phyloP scores from a whole-genome alignment of 2,888 invertebrate genomes.

The Xestobium rufovillosum region DNA sequence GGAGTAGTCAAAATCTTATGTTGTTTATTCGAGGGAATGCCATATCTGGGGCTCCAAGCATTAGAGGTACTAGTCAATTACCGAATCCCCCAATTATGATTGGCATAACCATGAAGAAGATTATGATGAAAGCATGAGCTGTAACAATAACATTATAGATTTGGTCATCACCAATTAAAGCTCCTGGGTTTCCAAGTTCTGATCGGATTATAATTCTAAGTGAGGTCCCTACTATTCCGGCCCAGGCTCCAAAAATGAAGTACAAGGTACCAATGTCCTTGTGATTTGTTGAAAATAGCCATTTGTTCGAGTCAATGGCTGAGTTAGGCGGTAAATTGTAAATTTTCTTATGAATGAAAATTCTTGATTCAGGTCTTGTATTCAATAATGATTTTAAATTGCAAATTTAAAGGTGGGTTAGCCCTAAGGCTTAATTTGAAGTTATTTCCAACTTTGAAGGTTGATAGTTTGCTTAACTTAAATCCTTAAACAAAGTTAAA shows the following conservation, averaged over 20 bases:
- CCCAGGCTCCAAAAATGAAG: constrained; percentile 61
- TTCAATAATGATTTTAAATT: too few relatives aligned
- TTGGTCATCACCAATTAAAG: constrained; percentile 64
- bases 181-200: constrained; percentile 61
- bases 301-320: too few relatives aligned
- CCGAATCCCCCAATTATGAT: constrained; percentile 78
- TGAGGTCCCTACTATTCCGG: constrained; percentile 60
- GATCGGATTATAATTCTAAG: constrained; percentile 65
- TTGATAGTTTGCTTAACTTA: too few relatives aligned
- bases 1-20: too few relatives aligned
- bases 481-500: constrained; percentile 36
- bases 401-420: constrained; percentile 51
- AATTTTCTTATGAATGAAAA: too few relatives aligned
- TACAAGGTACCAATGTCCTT: constrained; percentile 72
- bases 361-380: too few relatives aligned
- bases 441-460: too few relatives aligned
- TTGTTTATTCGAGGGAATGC: too few relatives aligned
- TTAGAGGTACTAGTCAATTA: constrained; percentile 71
- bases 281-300: too few relatives aligned
- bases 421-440: constrained; percentile 48
- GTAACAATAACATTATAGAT: too few relatives aligned
- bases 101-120: constrained; percentile 60
- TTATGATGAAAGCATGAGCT: constrained; percentile 79
- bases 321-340: too few relatives aligned
- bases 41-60: constrained; percentile 72